These are phyloP conservation scores for Rhinella marina DNA, from an alignment of 2,797 vertebrate genomes.

Conservation along the genomic window DNA sequence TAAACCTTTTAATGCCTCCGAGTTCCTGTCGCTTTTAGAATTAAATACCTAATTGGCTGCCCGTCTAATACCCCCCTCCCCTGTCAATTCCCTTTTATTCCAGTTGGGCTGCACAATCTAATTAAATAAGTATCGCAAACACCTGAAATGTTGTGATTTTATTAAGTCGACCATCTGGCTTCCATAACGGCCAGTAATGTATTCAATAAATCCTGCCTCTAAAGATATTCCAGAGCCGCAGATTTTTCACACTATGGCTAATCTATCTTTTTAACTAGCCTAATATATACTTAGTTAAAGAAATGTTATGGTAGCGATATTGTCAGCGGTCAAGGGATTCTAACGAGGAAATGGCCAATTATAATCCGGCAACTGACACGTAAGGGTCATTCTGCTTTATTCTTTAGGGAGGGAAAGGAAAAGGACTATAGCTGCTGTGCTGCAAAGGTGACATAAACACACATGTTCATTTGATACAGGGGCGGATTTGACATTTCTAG, in stretches of 20 bases:
- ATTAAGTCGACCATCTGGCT: constrained; percentile 66
- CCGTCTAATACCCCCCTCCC: constrained; percentile 52
- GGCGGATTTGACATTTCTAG: too few relatives aligned
- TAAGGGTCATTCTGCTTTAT: constrained; percentile 36
- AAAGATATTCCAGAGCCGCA: constrained; percentile 2
- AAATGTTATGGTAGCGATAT: constrained; percentile 54
- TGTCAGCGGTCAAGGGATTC: constrained; percentile 46
- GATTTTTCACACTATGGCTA: neutral
- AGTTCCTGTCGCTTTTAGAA: constrained; percentile 33
- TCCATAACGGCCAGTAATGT: constrained; percentile 30
- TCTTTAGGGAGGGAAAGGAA: constrained; percentile 9
- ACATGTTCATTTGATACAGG: too few relatives aligned
- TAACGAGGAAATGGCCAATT: constrained; percentile 56
- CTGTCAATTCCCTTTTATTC: constrained; percentile 56
- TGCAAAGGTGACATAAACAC: too few relatives aligned
- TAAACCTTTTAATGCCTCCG: constrained; percentile 13
- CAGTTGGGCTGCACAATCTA: constrained; percentile 59
- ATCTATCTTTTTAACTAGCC: constrained; percentile 26
- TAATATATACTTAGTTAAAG: constrained; percentile 37
- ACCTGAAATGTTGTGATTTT: constrained; percentile 62
- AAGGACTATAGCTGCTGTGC: neutral
- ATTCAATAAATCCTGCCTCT: constrained; percentile 57
- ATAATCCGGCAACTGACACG: constrained; percentile 45
- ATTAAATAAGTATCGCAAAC: constrained; percentile 64
- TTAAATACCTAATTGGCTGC: constrained; percentile 54